Percentiles rank a stretch among this genome's conserved stretches.
phyloP scores from a whole-genome alignment of 2,888 invertebrate species.

The Deilephila elpenor region DNA sequence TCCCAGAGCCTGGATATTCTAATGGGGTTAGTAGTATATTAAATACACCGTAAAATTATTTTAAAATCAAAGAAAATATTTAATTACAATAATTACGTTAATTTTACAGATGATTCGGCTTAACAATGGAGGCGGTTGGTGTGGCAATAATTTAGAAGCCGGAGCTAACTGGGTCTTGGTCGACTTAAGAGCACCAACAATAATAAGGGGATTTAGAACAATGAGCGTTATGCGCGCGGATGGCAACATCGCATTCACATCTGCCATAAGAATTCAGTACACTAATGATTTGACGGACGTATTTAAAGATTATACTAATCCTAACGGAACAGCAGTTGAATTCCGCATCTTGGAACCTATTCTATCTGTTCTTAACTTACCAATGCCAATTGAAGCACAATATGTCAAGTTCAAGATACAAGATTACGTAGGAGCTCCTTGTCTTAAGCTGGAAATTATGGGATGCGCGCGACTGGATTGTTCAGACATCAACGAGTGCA shows the following conservation, averaged over 20 bases:
- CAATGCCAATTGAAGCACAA: constrained; percentile 95
- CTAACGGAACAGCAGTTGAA: constrained; percentile 96
- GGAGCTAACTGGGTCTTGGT: constrained; percentile 95
- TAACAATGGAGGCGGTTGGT: constrained; percentile 94
- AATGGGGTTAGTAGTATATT: constrained; percentile 86
- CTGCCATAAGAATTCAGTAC: constrained; percentile 94
- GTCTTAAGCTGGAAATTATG: constrained; percentile 95
- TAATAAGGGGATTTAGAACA: constrained; percentile 95
- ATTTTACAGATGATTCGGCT: constrained; percentile 90
- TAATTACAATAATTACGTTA: constrained; percentile 25
- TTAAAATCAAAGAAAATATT: constrained; percentile 4
- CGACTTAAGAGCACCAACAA: constrained; percentile 94
- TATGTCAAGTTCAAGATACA: constrained; percentile 93
- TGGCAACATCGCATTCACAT: constrained; percentile 94
- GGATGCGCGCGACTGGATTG: constrained; percentile 96
- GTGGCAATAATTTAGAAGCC: constrained; percentile 93
- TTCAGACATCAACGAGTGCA: constrained; percentile 94
- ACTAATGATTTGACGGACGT: constrained; percentile 94
- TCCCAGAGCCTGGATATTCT: constrained; percentile 91
- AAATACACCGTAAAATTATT: constrained; percentile 37
- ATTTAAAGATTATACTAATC: constrained; percentile 96
- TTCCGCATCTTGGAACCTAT: constrained; percentile 95
- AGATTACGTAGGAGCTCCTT: constrained; percentile 95
- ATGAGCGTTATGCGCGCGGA: constrained; percentile 94
- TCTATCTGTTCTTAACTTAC: constrained; percentile 94